Conservation (phyloP, 2,113 vertebrate genomes). For the Hemibagrus wyckioides region DNA sequence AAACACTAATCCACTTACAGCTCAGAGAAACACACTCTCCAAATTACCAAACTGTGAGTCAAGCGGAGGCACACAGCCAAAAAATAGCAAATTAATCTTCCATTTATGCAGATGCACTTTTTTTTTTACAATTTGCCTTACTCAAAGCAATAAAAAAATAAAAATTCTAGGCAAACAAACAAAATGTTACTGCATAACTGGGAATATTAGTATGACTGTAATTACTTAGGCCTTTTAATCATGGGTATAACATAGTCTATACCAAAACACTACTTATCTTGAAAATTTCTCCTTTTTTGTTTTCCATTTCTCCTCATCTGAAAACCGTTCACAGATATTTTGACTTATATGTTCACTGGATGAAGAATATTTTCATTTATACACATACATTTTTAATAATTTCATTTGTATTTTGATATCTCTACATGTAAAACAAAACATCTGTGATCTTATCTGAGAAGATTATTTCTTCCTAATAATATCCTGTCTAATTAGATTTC, state of each 20-base stretch:
- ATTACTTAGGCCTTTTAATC: background rate
- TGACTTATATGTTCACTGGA: background rate
- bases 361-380: too few species aligned
- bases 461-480: conserved; percentile 7
- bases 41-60: background rate
- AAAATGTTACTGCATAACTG: background rate
- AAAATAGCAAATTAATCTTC: conserved; percentile 5
- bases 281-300: background rate
- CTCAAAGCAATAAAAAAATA: background rate
- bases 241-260: background rate
- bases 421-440: background rate
- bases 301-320: too few species aligned
- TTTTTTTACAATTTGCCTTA: conserved; percentile 5
- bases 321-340: background rate
- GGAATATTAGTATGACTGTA: background rate
- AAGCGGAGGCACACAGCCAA: conserved; percentile 12
- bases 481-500: conserved; percentile 2
- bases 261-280: background rate
- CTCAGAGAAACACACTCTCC: conserved; percentile 15
- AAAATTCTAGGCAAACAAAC: background rate
- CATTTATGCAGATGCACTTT: background rate
- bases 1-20: conserved; percentile 25
- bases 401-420: background rate
- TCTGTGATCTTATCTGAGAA: background rate
- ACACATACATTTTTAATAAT: background rate